phyloP scores from a whole-genome alignment of 2,888 invertebrate genomes.

The Apotomis betuletana region DNA sequence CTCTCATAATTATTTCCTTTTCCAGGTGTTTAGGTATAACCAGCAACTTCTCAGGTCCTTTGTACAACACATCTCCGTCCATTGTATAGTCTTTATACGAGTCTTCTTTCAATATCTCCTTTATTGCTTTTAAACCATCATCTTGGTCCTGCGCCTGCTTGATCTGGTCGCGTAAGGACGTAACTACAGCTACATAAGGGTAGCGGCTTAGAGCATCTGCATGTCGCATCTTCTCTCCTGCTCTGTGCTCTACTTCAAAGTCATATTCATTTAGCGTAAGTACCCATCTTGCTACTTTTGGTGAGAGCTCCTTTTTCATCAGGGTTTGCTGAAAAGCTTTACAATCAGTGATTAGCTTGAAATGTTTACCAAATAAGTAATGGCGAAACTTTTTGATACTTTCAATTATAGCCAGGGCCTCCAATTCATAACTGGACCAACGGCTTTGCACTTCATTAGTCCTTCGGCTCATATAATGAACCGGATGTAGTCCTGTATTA shows the following conservation, averaged over 20 bases:
- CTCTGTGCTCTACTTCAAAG: not conserved
- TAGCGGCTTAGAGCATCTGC: constrained; percentile 10
- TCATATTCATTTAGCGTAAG: not conserved
- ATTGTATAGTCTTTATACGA: too few species aligned
- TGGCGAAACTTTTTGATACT: not conserved
- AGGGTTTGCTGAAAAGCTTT: constrained; percentile 8
- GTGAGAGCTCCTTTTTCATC: constrained; percentile 2
- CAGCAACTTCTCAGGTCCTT: too few species aligned
- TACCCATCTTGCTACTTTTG: constrained; percentile 7
- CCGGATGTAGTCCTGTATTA: constrained; percentile 23
- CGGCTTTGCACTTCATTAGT: constrained; percentile 16
- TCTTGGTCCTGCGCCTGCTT: not conserved
- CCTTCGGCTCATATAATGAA: constrained; percentile 29
- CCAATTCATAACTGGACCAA: constrained; percentile 38
- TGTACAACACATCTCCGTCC: too few species aligned
- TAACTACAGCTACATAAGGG: not conserved
- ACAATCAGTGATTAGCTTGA: constrained; percentile 1
- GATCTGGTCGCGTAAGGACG: not conserved
- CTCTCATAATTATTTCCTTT: too few species aligned
- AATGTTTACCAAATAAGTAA: not conserved
- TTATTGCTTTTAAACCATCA: not conserved
- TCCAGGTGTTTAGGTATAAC: too few species aligned
- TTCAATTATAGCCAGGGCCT: not conserved
- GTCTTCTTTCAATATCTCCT: not conserved
- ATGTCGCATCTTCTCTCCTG: not conserved